Percentiles rank a stretch among this genome's conserved stretches.
These are phyloP conservation scores for Chrysocyon brachyurus DNA, from an alignment of 2,797 vertebrate species.

Conservation along the genomic window DNA sequence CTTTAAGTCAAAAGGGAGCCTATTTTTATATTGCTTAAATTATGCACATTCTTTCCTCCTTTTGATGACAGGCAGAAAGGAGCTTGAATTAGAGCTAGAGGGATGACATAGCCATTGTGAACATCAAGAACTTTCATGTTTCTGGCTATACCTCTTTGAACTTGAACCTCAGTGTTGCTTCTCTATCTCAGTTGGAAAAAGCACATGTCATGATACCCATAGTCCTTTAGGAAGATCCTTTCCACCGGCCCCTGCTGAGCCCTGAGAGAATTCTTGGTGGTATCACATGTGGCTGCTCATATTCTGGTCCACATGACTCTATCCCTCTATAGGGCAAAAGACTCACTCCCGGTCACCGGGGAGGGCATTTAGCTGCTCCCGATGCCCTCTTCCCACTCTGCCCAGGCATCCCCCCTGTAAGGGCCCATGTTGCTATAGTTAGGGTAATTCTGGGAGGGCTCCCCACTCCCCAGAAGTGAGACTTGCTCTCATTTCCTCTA, in stretches of 20 bases:
- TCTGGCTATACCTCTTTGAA: background rate
- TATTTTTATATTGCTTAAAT: constrained; percentile 5
- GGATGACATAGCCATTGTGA: background rate
- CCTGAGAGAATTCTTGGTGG: background rate
- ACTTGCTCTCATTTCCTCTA: background rate
- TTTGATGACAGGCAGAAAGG: background rate
- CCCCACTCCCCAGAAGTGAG: background rate
- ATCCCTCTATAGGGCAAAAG: background rate
- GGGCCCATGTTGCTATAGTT: background rate
- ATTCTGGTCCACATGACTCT: background rate
- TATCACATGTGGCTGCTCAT: rapidly evolving
- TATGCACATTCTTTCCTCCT: background rate
- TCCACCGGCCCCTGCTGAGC: no score
- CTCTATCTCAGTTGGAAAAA: background rate
- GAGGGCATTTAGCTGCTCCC: background rate
- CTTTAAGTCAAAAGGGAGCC: background rate
- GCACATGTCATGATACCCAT: background rate
- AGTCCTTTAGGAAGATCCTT: background rate
- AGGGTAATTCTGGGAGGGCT: background rate
- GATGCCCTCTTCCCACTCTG: rapidly evolving
- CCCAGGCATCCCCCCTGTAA: background rate
- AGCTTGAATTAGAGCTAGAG: background rate
- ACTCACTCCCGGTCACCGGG: rapidly evolving
- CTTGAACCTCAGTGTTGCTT: background rate
- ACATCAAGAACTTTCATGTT: background rate